Evolutionary conservation across 2,888 invertebrate species (phyloP).

Genomic region (Quadroppia sp.): DNA sequence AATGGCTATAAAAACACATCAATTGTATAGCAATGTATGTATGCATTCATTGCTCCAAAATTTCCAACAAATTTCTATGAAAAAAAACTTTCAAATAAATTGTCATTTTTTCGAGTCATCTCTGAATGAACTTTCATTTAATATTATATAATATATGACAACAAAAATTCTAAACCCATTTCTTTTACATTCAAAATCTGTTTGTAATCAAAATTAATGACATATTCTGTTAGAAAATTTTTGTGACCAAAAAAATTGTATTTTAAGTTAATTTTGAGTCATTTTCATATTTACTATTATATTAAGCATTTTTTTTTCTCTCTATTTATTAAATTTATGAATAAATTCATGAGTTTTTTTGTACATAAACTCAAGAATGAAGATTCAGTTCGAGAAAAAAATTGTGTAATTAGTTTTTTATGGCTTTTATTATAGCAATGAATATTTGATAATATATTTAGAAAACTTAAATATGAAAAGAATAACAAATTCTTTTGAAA

Average conservation of each 20-base stretch:
- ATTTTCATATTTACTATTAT: neutral
- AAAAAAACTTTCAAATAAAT: neutral
- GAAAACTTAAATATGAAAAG: too few species aligned
- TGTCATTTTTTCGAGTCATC: neutral
- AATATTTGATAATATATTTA: neutral
- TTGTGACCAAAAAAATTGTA: neutral
- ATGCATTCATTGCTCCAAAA: neutral
- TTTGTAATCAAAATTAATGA: slow-evolving; percentile 21
- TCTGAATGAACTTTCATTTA: neutral
- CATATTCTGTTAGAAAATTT: neutral
- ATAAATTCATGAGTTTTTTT: neutral
- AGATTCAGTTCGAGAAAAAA: neutral
- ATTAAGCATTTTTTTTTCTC: neutral
- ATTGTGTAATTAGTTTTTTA: neutral
- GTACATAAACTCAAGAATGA: neutral
- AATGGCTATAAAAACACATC: slow-evolving; percentile 5
- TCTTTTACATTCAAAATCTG: neutral
- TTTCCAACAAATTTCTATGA: neutral
- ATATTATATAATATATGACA: too few species aligned
- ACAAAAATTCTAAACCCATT: too few species aligned
- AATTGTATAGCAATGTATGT: too few species aligned
- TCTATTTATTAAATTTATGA: neutral
- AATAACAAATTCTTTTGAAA: neutral
- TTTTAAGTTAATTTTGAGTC: neutral
- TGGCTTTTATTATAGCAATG: neutral